phyloP scores from a whole-genome alignment of 2,113 vertebrate species.

The Coregonus clupeaformis region DNA sequence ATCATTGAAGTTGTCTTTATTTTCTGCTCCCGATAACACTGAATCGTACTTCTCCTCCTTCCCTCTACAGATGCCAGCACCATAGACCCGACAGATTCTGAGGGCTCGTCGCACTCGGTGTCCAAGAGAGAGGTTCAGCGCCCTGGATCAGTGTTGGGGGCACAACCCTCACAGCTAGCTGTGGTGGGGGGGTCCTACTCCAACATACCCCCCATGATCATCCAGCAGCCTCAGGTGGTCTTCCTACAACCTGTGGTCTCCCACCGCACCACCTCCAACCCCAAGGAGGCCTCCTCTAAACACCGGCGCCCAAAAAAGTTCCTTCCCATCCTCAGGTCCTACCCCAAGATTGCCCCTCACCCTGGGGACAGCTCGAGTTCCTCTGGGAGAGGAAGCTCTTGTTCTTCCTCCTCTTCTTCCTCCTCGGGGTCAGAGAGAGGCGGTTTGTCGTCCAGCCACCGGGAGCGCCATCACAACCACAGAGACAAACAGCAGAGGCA shows the following conservation, averaged over 20 bases:
- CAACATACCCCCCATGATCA: conserved; percentile 81
- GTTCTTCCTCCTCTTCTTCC: conserved; percentile 43
- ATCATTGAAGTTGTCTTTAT: not conserved
- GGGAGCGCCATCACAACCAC: conserved; percentile 39
- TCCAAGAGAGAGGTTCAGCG: conserved; percentile 49
- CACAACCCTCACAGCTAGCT: conserved; percentile 57
- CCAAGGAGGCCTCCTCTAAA: conserved; percentile 68
- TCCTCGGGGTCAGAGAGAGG: conserved; percentile 17
- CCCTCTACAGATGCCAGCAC: conserved; percentile 78
- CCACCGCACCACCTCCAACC: conserved; percentile 50
- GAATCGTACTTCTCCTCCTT: not conserved
- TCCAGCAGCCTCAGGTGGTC: conserved; percentile 85
- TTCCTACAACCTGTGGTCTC: conserved; percentile 84
- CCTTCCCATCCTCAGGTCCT: conserved; percentile 89
- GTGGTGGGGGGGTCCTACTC: conserved; percentile 75
- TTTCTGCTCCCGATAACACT: not conserved
- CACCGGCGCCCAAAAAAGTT: conserved; percentile 81
- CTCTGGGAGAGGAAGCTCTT: conserved; percentile 57
- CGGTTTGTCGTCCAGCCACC: conserved; percentile 35
- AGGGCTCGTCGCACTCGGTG: conserved; percentile 63
- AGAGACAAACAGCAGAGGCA: conserved; percentile 51
- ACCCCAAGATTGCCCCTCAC: conserved; percentile 91
- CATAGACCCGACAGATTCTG: conserved; percentile 74
- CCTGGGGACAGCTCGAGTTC: conserved; percentile 77
- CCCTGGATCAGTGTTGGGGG: conserved; percentile 45